Evolutionary conservation across 2,888 invertebrate species (phyloP).

Genomic region (Chymomyza caudatula): DNA sequence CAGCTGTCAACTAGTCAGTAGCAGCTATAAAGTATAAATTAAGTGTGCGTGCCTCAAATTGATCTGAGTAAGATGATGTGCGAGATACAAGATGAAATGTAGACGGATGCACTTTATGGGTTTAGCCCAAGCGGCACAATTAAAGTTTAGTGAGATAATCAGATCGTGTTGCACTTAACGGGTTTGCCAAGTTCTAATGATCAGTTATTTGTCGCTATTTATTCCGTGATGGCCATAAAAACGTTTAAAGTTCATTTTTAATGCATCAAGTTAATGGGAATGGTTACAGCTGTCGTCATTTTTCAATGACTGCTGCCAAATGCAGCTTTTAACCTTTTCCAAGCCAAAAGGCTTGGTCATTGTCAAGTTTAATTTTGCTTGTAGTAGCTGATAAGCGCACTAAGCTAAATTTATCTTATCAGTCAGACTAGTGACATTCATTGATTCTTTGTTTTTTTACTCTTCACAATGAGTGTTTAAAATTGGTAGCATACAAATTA

Average conservation of each 20-base stretch:
- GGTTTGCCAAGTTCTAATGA: no score
- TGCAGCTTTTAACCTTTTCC: not conserved
- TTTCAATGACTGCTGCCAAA: not conserved
- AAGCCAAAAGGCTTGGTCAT: not conserved
- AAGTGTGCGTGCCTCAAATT: not conserved
- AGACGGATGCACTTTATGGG: not conserved
- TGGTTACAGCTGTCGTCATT: slow-evolving; percentile 11
- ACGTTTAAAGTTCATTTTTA: slow-evolving; percentile 15
- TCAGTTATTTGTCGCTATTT: not conserved
- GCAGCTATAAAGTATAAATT: not conserved
- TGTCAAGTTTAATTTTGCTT: not conserved
- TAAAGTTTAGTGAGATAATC: not conserved
- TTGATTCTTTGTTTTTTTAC: not conserved
- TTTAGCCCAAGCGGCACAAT: not conserved
- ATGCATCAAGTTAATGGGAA: slow-evolving; percentile 42
- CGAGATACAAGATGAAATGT: not conserved
- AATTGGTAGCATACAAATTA: no score
- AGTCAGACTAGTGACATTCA: not conserved
- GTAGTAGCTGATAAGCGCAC: not conserved
- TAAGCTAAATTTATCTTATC: not conserved
- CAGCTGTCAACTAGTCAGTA: not conserved
- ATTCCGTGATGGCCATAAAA: no score
- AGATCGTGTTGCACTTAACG: not conserved
- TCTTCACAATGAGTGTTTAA: no score
- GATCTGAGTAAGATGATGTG: not conserved